Conservation (phyloP, 2,888 invertebrate species). For the Meteorus colon region DNA sequence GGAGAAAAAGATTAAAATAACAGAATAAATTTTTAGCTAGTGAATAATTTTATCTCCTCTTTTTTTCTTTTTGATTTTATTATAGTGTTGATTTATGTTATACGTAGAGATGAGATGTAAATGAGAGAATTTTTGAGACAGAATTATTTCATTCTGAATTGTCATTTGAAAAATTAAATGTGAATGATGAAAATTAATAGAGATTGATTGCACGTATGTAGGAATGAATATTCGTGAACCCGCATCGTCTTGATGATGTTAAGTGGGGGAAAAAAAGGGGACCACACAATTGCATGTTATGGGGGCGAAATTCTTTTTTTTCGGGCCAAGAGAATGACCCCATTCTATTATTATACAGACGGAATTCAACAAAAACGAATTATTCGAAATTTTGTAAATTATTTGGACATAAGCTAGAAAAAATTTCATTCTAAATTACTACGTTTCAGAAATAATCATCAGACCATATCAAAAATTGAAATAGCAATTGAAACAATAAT, state of each 20-base stretch:
- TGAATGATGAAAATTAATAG: conserved; percentile 29
- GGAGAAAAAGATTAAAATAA: too few relatives aligned
- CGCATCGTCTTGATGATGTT: conserved; percentile 27
- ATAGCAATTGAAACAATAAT: too few relatives aligned
- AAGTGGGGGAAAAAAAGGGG: not conserved
- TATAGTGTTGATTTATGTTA: not conserved
- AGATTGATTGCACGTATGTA: conserved; percentile 34
- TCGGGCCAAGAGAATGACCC: not conserved
- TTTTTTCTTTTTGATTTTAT: not conserved
- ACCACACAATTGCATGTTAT: not conserved
- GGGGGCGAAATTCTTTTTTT: not conserved
- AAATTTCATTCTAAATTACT: too few relatives aligned
- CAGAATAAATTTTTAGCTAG: not conserved
- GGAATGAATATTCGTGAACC: conserved; percentile 8
- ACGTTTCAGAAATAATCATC: too few relatives aligned
- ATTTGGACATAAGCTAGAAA: too few relatives aligned
- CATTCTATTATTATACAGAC: not conserved
- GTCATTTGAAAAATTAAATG: conserved; percentile 5
- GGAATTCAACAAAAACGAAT: not conserved
- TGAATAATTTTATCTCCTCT: not conserved
- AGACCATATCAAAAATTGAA: too few relatives aligned
- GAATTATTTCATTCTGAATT: not conserved
- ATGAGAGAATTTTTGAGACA: not conserved
- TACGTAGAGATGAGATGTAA: not conserved
- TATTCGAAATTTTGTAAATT: too few relatives aligned